Evolutionary conservation across 1,140 invertebrate species (phyloP).

Genomic region (Drosophila neocordata): DNA sequence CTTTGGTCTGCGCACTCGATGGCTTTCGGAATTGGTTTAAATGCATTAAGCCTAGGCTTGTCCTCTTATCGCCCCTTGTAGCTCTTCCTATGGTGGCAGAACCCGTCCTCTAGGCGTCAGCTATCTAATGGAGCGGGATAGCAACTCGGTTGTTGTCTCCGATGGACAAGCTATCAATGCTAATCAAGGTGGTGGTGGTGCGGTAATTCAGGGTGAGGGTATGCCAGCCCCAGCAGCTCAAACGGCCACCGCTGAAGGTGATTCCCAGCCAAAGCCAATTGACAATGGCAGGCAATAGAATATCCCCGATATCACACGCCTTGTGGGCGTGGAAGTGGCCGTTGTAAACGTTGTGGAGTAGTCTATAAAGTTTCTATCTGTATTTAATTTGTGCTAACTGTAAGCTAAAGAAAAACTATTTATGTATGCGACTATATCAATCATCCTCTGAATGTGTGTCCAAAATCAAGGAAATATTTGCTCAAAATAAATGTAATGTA

Average conservation of each 20-base stretch:
- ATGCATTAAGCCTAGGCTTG: slow-evolving; percentile 80
- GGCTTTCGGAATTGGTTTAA: slow-evolving; percentile 50
- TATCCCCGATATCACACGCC: slow-evolving; percentile 3
- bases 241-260: slow-evolving; percentile 44
- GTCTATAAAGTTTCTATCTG: slow-evolving; percentile 52
- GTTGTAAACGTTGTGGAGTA: slow-evolving; percentile 9
- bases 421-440: too few relatives aligned
- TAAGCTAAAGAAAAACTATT: slow-evolving; percentile 62
- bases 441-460: background rate
- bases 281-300: slow-evolving; percentile 34
- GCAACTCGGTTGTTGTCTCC: slow-evolving; percentile 46
- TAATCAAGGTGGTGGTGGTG: slow-evolving; percentile 42
- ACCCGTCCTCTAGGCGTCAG: slow-evolving; percentile 79
- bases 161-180: slow-evolving; percentile 54
- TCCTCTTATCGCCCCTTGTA: slow-evolving; percentile 81
- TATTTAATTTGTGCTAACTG: slow-evolving; percentile 68
- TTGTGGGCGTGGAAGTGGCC: slow-evolving; percentile 54
- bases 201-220: slow-evolving; percentile 41
- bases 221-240: slow-evolving; percentile 68
- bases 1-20: slow-evolving; percentile 9
- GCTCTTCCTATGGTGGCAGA: slow-evolving; percentile 82
- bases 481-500: slow-evolving; percentile 64
- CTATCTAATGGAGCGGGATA: slow-evolving; percentile 79
- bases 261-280: slow-evolving; percentile 25
- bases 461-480: slow-evolving; percentile 31